phyloP scores from a whole-genome alignment of 2,797 vertebrate genomes.

The Enteromius paludinosus region DNA sequence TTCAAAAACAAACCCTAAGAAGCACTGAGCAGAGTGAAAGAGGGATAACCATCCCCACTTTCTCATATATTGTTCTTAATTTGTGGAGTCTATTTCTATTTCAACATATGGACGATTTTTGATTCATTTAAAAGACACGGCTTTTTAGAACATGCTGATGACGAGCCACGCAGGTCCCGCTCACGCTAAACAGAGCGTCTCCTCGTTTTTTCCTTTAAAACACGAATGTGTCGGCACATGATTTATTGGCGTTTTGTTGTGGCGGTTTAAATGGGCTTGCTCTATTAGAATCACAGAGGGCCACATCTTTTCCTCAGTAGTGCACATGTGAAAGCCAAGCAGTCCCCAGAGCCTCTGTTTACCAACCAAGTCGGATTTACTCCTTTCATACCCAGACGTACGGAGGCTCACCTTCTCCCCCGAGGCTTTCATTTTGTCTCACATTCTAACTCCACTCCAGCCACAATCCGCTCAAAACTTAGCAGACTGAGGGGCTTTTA shows the following conservation, averaged over 20 bases:
- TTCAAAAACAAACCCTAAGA: not conserved
- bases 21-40: not conserved
- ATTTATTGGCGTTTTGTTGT: slow-evolving; percentile 78
- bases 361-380: slow-evolving; percentile 84
- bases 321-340: slow-evolving; percentile 72
- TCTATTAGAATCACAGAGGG: slow-evolving; percentile 78
- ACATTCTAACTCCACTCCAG: slow-evolving; percentile 78
- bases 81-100: slow-evolving; percentile 1
- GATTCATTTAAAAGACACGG: slow-evolving; percentile 4
- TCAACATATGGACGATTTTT: not conserved
- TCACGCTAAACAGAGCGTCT: slow-evolving; percentile 43
- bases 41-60: not conserved
- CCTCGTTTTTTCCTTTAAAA: slow-evolving; percentile 24
- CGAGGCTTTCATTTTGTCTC: slow-evolving; percentile 79
- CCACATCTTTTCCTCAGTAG: slow-evolving; percentile 72
- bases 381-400: slow-evolving; percentile 77
- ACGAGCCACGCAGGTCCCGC: slow-evolving; percentile 21
- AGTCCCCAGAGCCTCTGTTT: slow-evolving; percentile 83
- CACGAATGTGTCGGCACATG: slow-evolving; percentile 54
- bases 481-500: slow-evolving; percentile 78
- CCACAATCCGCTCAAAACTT: slow-evolving; percentile 80
- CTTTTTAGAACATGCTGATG: slow-evolving; percentile 54
- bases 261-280: slow-evolving; percentile 77
- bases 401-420: slow-evolving; percentile 76
- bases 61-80: slow-evolving; percentile 16